Percentiles rank a stretch among this genome's conserved stretches.
These are phyloP conservation scores for Epinephelus moara DNA, from an alignment of 2,113 vertebrate genomes.

Conservation along the genomic window DNA sequence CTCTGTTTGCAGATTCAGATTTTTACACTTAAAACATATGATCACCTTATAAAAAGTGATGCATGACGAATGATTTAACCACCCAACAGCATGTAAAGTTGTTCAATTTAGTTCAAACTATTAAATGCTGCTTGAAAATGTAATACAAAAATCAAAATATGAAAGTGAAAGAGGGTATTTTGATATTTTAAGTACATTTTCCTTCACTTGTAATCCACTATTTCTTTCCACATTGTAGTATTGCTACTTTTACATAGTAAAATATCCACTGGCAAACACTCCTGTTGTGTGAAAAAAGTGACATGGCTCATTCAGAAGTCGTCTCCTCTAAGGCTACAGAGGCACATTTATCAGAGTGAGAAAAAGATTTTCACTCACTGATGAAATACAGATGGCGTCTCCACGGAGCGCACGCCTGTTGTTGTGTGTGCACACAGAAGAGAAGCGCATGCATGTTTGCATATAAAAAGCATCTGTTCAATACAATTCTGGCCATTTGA, in stretches of 20 bases:
- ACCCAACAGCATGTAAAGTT: background rate
- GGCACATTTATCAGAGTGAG: conserved; percentile 18
- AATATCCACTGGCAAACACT: background rate
- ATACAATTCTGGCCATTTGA: conserved; percentile 31
- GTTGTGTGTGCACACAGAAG: conserved; percentile 40
- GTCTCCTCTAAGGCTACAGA: background rate
- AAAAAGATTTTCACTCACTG: conserved; percentile 45
- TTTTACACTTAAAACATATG: background rate
- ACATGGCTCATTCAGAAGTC: background rate
- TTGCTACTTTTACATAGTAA: background rate
- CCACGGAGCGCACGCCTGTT: conserved; percentile 49
- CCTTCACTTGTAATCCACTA: background rate
- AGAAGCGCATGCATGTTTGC: conserved; percentile 40
- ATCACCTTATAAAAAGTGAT: background rate
- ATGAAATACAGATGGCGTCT: conserved; percentile 74
- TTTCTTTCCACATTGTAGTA: background rate
- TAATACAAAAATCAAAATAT: background rate
- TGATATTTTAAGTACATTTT: background rate
- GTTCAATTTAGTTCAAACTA: background rate
- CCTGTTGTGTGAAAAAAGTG: background rate
- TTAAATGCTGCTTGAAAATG: background rate
- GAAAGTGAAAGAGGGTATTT: no score
- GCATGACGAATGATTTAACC: background rate
- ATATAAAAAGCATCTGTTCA: conserved; percentile 59
- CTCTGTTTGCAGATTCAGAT: background rate